phyloP scores from a whole-genome alignment of 2,797 vertebrate genomes.

The Diplodus puntazzo region DNA sequence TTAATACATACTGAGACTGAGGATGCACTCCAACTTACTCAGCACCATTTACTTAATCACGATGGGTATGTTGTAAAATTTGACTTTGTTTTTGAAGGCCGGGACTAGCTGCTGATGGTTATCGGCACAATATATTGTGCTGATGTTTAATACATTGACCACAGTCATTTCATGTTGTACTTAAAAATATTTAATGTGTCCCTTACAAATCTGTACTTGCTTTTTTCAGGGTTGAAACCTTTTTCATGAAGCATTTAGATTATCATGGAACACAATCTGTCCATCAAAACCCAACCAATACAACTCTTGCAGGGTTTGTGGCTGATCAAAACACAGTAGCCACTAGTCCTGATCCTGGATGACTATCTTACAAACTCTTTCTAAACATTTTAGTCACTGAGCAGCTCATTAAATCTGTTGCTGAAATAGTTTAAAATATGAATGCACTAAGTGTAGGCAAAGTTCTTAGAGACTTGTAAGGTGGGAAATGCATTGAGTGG shows the following conservation, averaged over 20 bases:
- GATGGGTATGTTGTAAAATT: conserved; percentile 69
- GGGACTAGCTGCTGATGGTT: conserved; percentile 57
- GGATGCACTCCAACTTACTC: conserved; percentile 69
- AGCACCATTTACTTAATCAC: conserved; percentile 72
- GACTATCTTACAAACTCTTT: neutral
- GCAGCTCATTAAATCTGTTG: neutral
- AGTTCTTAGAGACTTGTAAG: too few relatives aligned
- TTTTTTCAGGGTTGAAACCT: conserved; percentile 2
- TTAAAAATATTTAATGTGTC: conserved; percentile 25
- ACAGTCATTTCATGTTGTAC: conserved; percentile 45
- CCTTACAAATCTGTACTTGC: neutral
- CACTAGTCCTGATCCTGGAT: neutral
- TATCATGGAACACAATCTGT: neutral
- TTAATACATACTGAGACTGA: conserved; percentile 75
- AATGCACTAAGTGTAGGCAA: neutral
- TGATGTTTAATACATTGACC: conserved; percentile 66
- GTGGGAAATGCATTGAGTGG: neutral
- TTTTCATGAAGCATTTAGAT: neutral
- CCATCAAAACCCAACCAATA: neutral
- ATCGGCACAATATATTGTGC: conserved; percentile 58
- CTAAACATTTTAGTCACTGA: conserved; percentile 10
- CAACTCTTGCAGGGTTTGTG: neutral
- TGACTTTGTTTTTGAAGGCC: conserved; percentile 58
- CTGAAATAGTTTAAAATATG: neutral
- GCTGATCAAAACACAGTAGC: conserved; percentile 1